Base-by-base conservation (phyloP, 2,888 invertebrate species). In the Dendrolimus houi region DNA sequence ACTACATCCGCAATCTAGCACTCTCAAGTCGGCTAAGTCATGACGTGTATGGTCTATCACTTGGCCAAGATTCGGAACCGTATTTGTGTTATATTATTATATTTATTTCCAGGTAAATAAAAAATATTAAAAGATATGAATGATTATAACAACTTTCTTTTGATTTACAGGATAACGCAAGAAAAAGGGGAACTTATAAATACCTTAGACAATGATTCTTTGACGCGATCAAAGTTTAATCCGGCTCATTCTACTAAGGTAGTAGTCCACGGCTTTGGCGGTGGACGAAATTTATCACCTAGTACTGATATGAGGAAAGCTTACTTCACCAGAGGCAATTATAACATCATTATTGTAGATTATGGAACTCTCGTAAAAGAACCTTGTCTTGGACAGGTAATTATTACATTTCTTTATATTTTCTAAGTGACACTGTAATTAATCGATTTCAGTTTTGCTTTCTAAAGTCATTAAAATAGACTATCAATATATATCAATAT, bases 201-300 rank as follows among this genome's bases (percentile, higher is more conserved):
- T 74, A 94, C 96, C 0, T 88, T 93, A 40, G 92, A 94, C 69
- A 87, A 92, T 54, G 93, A 94, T 52, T 95, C 96, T 0, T 82
- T 97, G 29, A 93, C 93, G 64, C 92, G 92, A 60, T 95, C 96
- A 0, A 93, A 92, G 66, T 98, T 96, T 80, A 95, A 97, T 80
- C 92, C 94, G 0, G 92, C 91, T 0, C 93, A 96, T 78, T 94
- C 95, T 0, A 96, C 96, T 7, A 98, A 98, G 87, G 92, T 98
- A 29, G 94, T 98, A 54, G 96, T 98, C 14, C 98, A 98, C 73
- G 98, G 98, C 8, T 98, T 98, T 72, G 96, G 97, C 0, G 97
- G 96, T 0, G 96, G 97, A 0, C 87, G 96, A 62, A 94, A 95
- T 75, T 88, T 95, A 47, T 94, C 96, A 0, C 97, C 97, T 0